These are phyloP conservation scores for Tenrec ecaudatus DNA, from an alignment of 2,113 vertebrate genomes.

Conservation along the genomic window DNA sequence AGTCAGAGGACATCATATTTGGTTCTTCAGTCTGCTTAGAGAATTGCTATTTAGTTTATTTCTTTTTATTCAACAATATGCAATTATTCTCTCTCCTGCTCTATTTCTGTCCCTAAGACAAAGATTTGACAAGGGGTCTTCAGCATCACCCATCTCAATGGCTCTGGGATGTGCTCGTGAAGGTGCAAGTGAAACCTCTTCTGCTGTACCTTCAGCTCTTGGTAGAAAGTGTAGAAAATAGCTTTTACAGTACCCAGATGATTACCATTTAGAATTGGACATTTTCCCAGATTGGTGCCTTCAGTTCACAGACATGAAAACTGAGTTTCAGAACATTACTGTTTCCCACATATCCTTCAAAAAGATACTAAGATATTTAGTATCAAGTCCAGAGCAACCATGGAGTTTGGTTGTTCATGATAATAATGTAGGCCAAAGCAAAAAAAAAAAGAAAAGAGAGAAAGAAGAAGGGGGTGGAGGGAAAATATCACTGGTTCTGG, in stretches of 20 bases:
- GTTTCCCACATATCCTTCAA: neutral
- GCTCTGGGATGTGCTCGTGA: accelerated
- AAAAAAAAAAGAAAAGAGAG: neutral
- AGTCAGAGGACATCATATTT: too few relatives aligned
- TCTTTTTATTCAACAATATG: neutral
- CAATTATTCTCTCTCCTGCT: neutral
- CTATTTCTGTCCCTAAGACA: neutral
- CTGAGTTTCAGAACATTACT: neutral
- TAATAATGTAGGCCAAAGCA: neutral
- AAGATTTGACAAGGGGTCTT: too few relatives aligned
- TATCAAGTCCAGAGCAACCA: neutral
- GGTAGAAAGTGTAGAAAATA: neutral
- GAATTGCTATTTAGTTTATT: neutral
- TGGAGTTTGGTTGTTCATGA: neutral
- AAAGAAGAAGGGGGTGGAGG: neutral
- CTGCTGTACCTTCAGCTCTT: neutral
- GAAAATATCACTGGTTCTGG: neutral
- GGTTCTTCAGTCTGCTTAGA: too few relatives aligned
- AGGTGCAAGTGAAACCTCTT: neutral
- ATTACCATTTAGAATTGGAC: neutral
- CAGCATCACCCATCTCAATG: neutral
- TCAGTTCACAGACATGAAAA: neutral
- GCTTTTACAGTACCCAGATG: neutral
- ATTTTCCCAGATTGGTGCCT: neutral
- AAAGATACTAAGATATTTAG: neutral